Conservation (phyloP, 2,797 vertebrate genomes). For the Ibycter americanus region DNA sequence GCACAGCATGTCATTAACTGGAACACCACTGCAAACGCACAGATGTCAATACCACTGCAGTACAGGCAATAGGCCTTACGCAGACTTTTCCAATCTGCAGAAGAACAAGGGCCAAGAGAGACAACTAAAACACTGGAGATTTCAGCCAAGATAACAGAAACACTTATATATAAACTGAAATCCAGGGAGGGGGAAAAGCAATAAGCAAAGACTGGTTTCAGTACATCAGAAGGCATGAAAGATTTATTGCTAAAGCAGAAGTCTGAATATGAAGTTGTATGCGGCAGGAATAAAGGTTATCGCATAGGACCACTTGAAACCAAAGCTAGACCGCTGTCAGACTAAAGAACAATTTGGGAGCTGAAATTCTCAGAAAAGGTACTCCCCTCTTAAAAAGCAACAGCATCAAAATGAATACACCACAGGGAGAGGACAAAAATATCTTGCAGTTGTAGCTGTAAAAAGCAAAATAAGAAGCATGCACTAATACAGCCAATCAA, state of each 20-base stretch:
- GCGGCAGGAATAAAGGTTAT: neutral
- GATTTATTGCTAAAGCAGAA: slow-evolving; percentile 63
- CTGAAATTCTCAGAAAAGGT: neutral
- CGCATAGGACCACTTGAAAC: neutral
- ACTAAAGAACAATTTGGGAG: neutral
- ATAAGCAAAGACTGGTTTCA: slow-evolving; percentile 1
- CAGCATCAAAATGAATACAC: neutral
- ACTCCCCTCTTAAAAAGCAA: neutral
- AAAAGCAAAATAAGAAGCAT: neutral
- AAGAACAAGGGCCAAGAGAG: neutral
- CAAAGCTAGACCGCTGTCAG: neutral
- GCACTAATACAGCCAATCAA: neutral
- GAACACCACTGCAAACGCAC: neutral
- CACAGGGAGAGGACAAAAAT: neutral
- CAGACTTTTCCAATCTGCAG: neutral
- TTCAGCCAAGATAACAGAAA: neutral
- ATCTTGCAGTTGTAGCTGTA: too few relatives aligned
- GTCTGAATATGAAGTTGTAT: neutral
- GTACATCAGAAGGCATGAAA: neutral
- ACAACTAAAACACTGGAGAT: neutral
- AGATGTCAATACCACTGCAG: neutral
- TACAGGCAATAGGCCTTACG: neutral
- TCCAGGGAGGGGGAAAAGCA: neutral
- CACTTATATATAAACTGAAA: neutral
- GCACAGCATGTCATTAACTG: neutral